Percentiles rank a stretch among this genome's conserved stretches.
Conservation (phyloP, 2,113 vertebrate species). For the Phalacrocorax brasilianus region DNA sequence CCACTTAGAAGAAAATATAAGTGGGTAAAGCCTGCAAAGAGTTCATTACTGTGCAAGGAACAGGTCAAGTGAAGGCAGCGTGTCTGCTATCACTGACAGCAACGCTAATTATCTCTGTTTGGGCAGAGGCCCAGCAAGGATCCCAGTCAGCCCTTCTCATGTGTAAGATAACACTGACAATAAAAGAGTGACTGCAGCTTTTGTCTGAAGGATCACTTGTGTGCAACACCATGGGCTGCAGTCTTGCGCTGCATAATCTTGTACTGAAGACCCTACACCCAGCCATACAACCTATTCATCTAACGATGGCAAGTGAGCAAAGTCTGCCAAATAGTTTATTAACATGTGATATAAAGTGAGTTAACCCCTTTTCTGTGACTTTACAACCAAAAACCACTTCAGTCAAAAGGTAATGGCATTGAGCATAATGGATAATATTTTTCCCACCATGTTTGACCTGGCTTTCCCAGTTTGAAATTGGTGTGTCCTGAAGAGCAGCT, state of each 20-base stretch:
- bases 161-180: background rate
- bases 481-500: background rate
- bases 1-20: background rate
- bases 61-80: background rate
- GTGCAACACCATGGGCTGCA: background rate
- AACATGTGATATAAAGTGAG: background rate
- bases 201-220: background rate
- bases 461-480: background rate
- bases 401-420: background rate
- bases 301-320: background rate
- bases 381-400: background rate
- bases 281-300: background rate
- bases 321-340: background rate
- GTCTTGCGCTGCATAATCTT: background rate
- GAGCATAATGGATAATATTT: background rate
- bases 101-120: background rate
- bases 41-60: background rate
- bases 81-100: background rate
- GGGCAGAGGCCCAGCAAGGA: background rate
- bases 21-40: background rate
- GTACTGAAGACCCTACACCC: background rate
- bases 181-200: background rate
- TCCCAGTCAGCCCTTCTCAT: background rate
- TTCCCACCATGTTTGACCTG: background rate
- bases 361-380: background rate